phyloP scores from a whole-genome alignment of 2,888 invertebrate genomes.

The Osedax frankpressi region DNA sequence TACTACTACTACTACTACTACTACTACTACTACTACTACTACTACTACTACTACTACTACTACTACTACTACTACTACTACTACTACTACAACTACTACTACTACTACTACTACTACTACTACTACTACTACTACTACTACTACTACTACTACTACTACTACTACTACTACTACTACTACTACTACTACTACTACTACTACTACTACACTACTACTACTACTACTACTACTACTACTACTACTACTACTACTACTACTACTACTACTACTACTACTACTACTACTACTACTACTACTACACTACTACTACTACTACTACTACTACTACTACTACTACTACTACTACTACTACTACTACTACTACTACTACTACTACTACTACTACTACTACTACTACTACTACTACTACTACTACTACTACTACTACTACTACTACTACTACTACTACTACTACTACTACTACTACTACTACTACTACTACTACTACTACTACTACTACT shows the following conservation, averaged over 20 bases:
- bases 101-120: constrained; percentile 19
- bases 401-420: neutral
- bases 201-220: too few species aligned
- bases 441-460: neutral
- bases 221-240: too few species aligned
- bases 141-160: neutral
- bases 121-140: constrained; percentile 19
- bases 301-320: neutral
- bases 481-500: neutral
- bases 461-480: neutral
- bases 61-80: constrained; percentile 16
- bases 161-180: neutral
- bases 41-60: constrained; percentile 18
- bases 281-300: neutral
- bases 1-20: constrained; percentile 16
- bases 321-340: neutral
- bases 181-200: too few species aligned
- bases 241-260: neutral
- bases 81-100: constrained; percentile 8
- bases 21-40: constrained; percentile 19
- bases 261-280: neutral
- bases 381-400: neutral
- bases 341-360: neutral
- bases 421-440: neutral
- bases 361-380: neutral